Evolutionary conservation across 2,888 invertebrate genomes (phyloP).

Genomic region (Hipparchia semele): DNA sequence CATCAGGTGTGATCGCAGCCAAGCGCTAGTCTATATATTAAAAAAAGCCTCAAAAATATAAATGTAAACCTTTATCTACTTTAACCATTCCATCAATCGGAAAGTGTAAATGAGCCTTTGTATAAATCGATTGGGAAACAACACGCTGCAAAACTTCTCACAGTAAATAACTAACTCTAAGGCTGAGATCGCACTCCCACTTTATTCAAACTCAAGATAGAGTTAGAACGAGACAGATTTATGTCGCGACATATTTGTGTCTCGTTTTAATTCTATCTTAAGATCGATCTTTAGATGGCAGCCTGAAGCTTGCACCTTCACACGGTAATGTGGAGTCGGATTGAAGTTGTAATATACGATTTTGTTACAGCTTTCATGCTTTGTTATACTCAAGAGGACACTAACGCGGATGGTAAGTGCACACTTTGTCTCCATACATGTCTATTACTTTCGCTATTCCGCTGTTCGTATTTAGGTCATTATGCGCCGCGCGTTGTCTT

Average conservation of each 20-base stretch:
- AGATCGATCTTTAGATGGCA: too few species aligned
- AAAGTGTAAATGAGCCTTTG: not conserved
- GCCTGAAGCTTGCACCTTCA: slow-evolving; percentile 18
- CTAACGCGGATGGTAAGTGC: slow-evolving; percentile 93
- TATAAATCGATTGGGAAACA: slow-evolving; percentile 2
- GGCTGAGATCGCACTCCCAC: too few species aligned
- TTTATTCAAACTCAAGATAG: too few species aligned
- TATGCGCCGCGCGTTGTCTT: slow-evolving; percentile 44
- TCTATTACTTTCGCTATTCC: slow-evolving; percentile 63
- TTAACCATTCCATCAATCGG: not conserved
- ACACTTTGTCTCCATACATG: slow-evolving; percentile 39
- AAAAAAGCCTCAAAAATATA: not conserved
- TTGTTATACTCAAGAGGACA: slow-evolving; percentile 96
- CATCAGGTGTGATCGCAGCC: too few species aligned
- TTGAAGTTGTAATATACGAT: slow-evolving; percentile 54
- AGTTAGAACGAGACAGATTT: too few species aligned
- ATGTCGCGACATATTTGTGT: too few species aligned
- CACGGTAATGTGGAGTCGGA: slow-evolving; percentile 8
- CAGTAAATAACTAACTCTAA: slow-evolving; percentile 7
- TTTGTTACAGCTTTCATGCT: slow-evolving; percentile 96
- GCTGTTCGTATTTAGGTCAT: slow-evolving; percentile 72
- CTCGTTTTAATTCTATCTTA: too few species aligned
- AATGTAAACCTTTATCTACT: not conserved
- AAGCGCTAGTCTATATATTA: not conserved
- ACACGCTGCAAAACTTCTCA: slow-evolving; percentile 10